phyloP scores from a whole-genome alignment of 2,797 vertebrate genomes.

The Yasuhikotakia modesta region DNA sequence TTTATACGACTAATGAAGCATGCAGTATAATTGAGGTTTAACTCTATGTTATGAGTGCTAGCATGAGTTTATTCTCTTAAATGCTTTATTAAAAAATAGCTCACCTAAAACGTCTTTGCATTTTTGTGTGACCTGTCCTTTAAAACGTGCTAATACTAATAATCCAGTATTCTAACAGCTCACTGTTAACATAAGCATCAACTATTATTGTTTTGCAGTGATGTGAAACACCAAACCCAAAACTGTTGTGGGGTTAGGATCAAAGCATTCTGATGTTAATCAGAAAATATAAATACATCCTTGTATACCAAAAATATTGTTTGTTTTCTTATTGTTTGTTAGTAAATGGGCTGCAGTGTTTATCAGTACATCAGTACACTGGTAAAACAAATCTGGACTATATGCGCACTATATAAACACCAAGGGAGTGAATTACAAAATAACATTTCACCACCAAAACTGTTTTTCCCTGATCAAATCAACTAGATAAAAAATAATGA shows the following conservation, averaged over 20 bases:
- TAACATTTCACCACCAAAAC: not conserved
- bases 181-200: not conserved
- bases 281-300: no score
- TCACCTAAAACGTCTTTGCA: not conserved
- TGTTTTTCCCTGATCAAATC: not conserved
- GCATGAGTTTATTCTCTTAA: not conserved
- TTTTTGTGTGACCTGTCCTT: not conserved
- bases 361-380: not conserved
- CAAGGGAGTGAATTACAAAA: not conserved
- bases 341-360: not conserved
- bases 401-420: not conserved
- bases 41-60: no score
- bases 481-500: not conserved
- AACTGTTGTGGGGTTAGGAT: not conserved
- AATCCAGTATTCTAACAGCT: not conserved
- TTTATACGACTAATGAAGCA: constrained; percentile 24
- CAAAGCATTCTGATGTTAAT: no score
- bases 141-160: not conserved
- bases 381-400: not conserved
- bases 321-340: not conserved
- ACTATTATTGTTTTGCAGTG: not conserved
- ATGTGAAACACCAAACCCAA: not conserved
- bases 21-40: constrained; percentile 9
- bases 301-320: not conserved
- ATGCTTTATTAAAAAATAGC: constrained; percentile 6